Evolutionary conservation across 1,140 invertebrate genomes (phyloP).

Genomic region (Pseudoatta argentina): DNA sequence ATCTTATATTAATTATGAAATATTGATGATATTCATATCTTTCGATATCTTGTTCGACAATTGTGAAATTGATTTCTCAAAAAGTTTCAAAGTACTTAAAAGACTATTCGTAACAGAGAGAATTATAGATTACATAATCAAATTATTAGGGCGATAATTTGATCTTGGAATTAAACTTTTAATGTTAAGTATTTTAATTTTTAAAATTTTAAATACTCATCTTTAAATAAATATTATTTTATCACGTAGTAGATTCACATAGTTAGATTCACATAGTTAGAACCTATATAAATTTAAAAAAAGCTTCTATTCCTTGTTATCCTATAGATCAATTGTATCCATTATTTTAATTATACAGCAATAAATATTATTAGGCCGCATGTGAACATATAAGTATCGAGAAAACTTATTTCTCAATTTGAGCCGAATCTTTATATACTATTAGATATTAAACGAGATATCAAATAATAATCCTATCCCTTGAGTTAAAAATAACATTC

Average conservation of each 20-base stretch:
- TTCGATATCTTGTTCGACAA: not conserved
- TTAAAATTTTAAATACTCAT: not conserved
- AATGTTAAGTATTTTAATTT: not conserved
- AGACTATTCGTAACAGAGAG: not conserved
- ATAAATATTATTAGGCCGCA: no score
- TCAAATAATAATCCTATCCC: no score
- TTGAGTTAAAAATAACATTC: no score
- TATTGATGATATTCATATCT: not conserved
- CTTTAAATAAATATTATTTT: conserved; percentile 3
- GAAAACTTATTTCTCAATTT: no score
- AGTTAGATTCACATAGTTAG: no score
- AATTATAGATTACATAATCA: not conserved
- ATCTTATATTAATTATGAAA: not conserved
- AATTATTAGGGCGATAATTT: conserved; percentile 10
- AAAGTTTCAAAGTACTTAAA: conserved; percentile 16
- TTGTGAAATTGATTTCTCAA: not conserved
- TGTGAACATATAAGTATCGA: no score
- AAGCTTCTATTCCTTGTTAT: no score
- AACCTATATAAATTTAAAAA: not conserved
- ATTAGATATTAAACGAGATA: no score
- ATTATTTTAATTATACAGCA: no score
- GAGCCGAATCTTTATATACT: no score
- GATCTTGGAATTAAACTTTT: conserved; percentile 23
- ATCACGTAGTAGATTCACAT: not conserved
- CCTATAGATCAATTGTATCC: no score